phyloP scores from a whole-genome alignment of 2,888 invertebrate species.

The Ornithoptera alexandrae region DNA sequence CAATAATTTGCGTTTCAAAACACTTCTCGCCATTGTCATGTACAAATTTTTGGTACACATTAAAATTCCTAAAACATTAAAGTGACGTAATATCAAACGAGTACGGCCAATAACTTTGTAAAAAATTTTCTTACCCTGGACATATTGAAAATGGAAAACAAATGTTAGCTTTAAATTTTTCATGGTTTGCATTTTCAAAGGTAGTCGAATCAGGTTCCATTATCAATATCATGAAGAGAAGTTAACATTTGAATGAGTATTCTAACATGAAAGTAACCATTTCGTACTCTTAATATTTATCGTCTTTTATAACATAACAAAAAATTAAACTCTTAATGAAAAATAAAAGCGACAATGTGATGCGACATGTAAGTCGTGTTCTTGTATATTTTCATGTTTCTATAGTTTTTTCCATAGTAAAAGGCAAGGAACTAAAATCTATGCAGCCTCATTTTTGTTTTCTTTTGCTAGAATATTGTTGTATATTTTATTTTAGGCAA shows the following conservation, averaged over 20 bases:
- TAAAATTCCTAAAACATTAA: slow-evolving; percentile 54
- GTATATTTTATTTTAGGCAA: too few species aligned
- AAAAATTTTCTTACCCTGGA: slow-evolving; percentile 47
- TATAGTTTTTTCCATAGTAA: neutral
- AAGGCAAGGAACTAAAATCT: neutral
- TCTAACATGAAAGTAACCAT: neutral
- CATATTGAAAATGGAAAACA: slow-evolving; percentile 56
- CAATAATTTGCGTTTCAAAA: slow-evolving; percentile 57
- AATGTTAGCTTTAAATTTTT: slow-evolving; percentile 44
- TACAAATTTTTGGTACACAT: slow-evolving; percentile 55
- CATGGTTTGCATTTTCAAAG: slow-evolving; percentile 48
- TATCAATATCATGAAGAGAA: slow-evolving; percentile 14
- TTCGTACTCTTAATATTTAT: neutral
- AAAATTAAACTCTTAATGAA: neutral
- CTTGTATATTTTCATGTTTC: neutral
- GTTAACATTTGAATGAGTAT: slow-evolving; percentile 6
- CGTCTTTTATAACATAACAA: neutral
- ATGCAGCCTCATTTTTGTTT: neutral
- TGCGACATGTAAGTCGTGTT: neutral
- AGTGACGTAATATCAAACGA: slow-evolving; percentile 7
- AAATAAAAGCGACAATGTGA: too few species aligned
- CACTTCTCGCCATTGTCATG: slow-evolving; percentile 45
- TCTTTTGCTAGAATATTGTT: neutral
- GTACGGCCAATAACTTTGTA: neutral
- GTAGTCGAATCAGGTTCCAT: slow-evolving; percentile 78